Conservation (phyloP, 2,113 vertebrate species). For the Chaenocephalus aceratus region DNA sequence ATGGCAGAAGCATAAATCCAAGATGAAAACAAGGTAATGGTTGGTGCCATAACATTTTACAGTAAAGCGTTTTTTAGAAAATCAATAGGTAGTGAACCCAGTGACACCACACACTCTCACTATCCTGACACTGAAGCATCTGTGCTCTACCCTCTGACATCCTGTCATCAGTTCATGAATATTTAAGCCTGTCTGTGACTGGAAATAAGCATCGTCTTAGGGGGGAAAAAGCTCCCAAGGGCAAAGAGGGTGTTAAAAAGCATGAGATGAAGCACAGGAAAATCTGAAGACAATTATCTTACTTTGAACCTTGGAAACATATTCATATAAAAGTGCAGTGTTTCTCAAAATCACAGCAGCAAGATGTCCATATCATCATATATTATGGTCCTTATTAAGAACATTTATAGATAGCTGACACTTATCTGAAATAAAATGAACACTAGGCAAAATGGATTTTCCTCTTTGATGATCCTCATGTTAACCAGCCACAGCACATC, state of each 20-base stretch:
- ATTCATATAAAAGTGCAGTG: neutral
- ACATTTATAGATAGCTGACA: neutral
- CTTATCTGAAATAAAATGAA: too few relatives aligned
- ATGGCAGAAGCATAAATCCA: neutral
- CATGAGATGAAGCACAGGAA: neutral
- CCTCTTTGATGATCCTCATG: neutral
- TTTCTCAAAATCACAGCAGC: neutral
- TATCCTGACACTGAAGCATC: constrained; percentile 24
- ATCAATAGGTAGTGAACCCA: constrained; percentile 24
- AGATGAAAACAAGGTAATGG: neutral
- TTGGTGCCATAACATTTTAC: neutral
- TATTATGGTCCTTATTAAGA: neutral
- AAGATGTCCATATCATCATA: neutral
- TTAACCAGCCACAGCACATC: neutral
- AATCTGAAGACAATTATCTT: neutral
- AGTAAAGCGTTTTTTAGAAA: constrained; percentile 17
- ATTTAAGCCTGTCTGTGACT: constrained; percentile 26
- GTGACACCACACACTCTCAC: neutral
- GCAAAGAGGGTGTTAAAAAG: neutral
- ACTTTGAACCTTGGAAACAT: neutral
- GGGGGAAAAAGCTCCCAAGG: neutral
- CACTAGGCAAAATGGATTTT: neutral
- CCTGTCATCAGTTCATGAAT: constrained; percentile 45
- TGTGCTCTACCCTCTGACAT: constrained; percentile 17
- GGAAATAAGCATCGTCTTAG: constrained; percentile 8